Percentiles rank a stretch among this genome's conserved stretches.
phyloP scores from a whole-genome alignment of 2,888 invertebrate species.

The Anthophora plumipes region DNA sequence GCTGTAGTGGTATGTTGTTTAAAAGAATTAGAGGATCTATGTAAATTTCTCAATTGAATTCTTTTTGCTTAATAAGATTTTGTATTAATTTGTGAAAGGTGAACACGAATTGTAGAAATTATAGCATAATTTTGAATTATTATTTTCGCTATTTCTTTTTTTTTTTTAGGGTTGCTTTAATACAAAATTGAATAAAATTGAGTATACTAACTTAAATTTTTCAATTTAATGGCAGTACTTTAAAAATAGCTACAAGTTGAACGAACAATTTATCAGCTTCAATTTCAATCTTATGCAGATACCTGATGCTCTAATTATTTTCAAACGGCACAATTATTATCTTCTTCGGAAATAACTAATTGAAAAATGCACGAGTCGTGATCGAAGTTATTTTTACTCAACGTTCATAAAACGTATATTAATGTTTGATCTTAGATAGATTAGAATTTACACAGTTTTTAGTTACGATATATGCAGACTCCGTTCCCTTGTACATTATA shows the following conservation, averaged over 20 bases:
- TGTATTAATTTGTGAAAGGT: neutral
- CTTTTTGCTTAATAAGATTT: neutral
- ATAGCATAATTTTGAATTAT: neutral
- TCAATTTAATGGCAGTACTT: no score
- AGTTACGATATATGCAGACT: slow-evolving; percentile 15
- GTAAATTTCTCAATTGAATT: neutral
- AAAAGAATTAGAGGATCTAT: neutral
- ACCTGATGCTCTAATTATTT: slow-evolving; percentile 3
- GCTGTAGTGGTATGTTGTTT: neutral
- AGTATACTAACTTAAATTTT: no score
- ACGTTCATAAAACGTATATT: neutral
- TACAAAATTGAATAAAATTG: neutral
- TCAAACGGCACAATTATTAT: neutral
- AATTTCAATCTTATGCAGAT: neutral
- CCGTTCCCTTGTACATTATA: slow-evolving; percentile 4
- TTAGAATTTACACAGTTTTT: slow-evolving; percentile 23
- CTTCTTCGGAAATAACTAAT: neutral
- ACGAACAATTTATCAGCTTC: neutral
- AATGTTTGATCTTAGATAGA: slow-evolving; percentile 34
- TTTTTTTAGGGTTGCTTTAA: no score
- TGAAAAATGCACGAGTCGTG: slow-evolving; percentile 22
- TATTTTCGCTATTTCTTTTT: no score
- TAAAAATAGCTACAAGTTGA: neutral
- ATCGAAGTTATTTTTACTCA: neutral
- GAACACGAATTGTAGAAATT: neutral